Evolutionary conservation across 2,113 vertebrate genomes (phyloP).

Genomic region (Sprattus sprattus): DNA sequence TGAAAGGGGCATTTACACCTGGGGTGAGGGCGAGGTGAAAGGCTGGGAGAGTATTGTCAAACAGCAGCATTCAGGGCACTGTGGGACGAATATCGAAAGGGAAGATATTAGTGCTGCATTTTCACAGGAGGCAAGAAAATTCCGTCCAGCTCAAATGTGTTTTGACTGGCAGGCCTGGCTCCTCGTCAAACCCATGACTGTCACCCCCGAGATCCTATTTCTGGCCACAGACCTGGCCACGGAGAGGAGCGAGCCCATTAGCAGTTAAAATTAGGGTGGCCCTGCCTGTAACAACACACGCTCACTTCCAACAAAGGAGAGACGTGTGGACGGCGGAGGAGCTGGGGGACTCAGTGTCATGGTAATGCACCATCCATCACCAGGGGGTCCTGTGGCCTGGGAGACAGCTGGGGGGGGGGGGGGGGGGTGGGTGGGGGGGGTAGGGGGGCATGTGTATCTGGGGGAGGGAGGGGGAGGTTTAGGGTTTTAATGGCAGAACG

Average conservation of each 20-base stretch:
- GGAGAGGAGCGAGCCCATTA: conserved; percentile 67
- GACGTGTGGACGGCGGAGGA: conserved; percentile 59
- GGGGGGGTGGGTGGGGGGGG: neutral
- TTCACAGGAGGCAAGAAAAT: conserved; percentile 82
- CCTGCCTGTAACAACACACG: conserved; percentile 70
- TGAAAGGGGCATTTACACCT: conserved; percentile 23
- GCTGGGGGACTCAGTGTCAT: conserved; percentile 58
- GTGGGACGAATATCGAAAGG: conserved; percentile 48
- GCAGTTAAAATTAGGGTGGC: conserved; percentile 80
- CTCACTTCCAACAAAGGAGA: conserved; percentile 71
- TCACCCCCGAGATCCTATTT: conserved; percentile 80
- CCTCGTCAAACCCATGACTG: conserved; percentile 77
- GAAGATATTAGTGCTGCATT: conserved; percentile 77
- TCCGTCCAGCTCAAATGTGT: conserved; percentile 80
- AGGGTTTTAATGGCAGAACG: too few species aligned
- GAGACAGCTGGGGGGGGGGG: conserved; percentile 47
- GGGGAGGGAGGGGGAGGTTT: neutral
- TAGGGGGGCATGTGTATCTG: conserved; percentile 54
- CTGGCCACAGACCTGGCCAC: conserved; percentile 70
- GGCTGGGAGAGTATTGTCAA: neutral
- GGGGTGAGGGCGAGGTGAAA: conserved; percentile 59
- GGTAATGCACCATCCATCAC: conserved; percentile 54
- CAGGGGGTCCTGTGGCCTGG: conserved; percentile 50
- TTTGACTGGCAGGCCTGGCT: conserved; percentile 73
- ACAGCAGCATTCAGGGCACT: neutral